A percentile compares a stretch with the other conserved stretches of the same genome.
phyloP scores from a whole-genome alignment of 2,888 invertebrate genomes.

The Hyalella azteca region DNA sequence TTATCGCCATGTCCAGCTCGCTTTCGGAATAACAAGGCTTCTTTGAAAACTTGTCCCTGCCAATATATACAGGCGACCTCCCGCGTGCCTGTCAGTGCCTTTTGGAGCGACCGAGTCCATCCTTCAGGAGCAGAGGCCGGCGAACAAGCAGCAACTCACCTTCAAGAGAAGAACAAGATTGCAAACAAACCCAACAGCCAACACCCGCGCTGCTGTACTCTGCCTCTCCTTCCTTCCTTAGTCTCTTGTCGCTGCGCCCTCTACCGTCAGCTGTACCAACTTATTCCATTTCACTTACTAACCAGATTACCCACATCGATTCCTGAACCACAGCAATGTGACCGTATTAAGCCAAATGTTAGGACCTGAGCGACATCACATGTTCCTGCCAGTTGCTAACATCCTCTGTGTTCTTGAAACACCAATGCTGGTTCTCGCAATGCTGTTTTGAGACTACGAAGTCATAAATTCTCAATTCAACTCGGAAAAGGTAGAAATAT shows the following conservation, averaged over 20 bases:
- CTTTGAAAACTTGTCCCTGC: too few species aligned
- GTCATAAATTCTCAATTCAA: too few species aligned
- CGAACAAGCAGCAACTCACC: conserved; percentile 32
- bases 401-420: too few species aligned
- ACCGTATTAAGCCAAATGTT: neutral
- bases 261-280: conserved; percentile 12
- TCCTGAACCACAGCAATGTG: conserved; percentile 10
- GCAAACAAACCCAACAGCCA: conserved; percentile 37
- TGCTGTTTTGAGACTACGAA: too few species aligned
- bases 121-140: conserved; percentile 1
- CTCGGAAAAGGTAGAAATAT: too few species aligned
- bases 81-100: neutral
- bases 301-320: conserved; percentile 17
- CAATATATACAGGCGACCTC: neutral
- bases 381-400: neutral
- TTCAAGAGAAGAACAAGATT: conserved; percentile 32
- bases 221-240: conserved; percentile 10
- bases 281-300: conserved; percentile 16
- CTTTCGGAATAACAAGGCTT: too few species aligned
- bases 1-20: too few species aligned
- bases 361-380: neutral
- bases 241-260: neutral
- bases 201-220: conserved; percentile 5
- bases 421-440: too few species aligned
- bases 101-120: conserved; percentile 17